Evolutionary conservation across 23 tunicate species (phyloP), one percentile per base, ranked within the genome.

Genomic region (Styela clava): DNA sequence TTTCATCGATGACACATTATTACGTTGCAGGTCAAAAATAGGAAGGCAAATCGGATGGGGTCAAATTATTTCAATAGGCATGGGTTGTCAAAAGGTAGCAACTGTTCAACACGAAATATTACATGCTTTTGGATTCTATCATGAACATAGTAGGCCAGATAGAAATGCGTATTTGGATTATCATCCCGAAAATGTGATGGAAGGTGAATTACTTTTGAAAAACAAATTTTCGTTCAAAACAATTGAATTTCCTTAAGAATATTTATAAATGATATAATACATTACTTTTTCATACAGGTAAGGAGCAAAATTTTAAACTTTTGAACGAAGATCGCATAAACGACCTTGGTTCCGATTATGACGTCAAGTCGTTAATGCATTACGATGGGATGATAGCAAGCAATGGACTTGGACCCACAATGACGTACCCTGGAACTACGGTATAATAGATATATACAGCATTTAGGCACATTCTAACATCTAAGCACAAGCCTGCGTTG

Each of bases 61-160:
- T 24, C 71, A 67, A 22, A 16, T 25, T 67, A 24, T 67, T 19
- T 67, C 71, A 25, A 67, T 67, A 27, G 71, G 71, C 22, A 1
- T 67, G 71, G 71, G 79, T 34, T 73, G 78, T 33, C 26, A 31
- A 24, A 24, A 12, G 20, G 19, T 73, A 1, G 20, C 35, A 0
- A 61, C 35, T 27, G 36, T 78, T 78, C 2, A 24, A 9, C 82
- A 78, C 33, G 82, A 78, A 61, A 37, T 78, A 16, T 31, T 78
- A 31, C 82, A 78, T 51, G 28, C 62, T 2, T 31, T 78, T 52
- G 82, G 82, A 20, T 78, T 78, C 52, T 24, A 78, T 19, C 82
- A 78, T 21, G 82, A 78, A 26, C 82, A 78, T 61, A 34, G 29
- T 1, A 31, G 63, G 3, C 35, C 82, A 16, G 34, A 52, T 18